Percentiles rank a stretch among this genome's conserved stretches.
Conservation (phyloP, 2,797 vertebrate species). For the Peromyscus eremicus region DNA sequence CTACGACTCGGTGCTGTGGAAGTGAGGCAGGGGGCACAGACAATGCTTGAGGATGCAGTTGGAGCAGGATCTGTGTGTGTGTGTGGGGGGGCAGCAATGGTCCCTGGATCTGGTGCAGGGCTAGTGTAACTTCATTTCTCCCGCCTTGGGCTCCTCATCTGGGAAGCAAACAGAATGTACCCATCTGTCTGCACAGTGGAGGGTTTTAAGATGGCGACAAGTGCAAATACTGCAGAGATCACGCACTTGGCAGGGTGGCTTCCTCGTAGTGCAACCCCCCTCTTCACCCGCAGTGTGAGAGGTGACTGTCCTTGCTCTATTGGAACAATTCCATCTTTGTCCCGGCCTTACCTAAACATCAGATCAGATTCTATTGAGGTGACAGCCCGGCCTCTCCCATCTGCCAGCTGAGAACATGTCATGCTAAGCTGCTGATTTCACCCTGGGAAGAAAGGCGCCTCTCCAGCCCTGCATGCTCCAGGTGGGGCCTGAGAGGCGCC, state of each 20-base stretch:
- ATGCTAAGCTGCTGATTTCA: slow-evolving; percentile 63
- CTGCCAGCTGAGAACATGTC: slow-evolving; percentile 74
- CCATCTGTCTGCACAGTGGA: not conserved
- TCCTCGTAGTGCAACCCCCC: not conserved
- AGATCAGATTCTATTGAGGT: slow-evolving; percentile 73
- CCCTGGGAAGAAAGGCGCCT: slow-evolving; percentile 33
- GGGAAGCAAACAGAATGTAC: not conserved
- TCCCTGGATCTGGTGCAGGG: not conserved
- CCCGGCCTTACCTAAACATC: slow-evolving; percentile 76
- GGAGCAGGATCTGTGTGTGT: too few relatives aligned
- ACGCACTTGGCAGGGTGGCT: not conserved
- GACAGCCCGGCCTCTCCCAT: slow-evolving; percentile 78
- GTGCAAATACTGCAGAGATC: not conserved
- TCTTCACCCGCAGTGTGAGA: not conserved
- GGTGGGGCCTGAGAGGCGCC: slow-evolving; percentile 24
- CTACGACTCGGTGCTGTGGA: fast-evolving
- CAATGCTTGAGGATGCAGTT: fast-evolving
- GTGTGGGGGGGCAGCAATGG: fast-evolving
- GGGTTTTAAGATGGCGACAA: not conserved
- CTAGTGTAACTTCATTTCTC: fast-evolving
- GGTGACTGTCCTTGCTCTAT: not conserved
- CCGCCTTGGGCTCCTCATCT: not conserved
- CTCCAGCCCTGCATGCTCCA: not conserved
- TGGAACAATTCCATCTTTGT: slow-evolving; percentile 82
- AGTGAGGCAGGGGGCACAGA: fast-evolving